A percentile compares a stretch with the other conserved stretches of the same genome.
Evolutionary conservation across 2,113 vertebrate genomes (phyloP).

Genomic region (Seriola rivoliana): DNA sequence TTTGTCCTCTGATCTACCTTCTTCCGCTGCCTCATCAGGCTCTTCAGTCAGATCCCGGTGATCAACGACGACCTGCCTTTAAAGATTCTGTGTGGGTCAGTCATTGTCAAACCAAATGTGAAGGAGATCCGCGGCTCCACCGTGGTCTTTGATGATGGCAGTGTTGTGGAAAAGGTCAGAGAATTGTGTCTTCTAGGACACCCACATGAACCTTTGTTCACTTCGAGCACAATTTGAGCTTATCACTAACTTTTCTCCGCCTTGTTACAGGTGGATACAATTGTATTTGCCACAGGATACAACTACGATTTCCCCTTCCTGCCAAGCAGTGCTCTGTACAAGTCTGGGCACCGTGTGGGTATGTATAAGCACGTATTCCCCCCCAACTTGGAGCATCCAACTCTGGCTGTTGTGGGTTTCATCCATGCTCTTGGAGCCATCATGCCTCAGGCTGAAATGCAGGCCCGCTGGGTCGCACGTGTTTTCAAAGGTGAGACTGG

Average conservation of each 20-base stretch:
- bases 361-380: constrained; percentile 91
- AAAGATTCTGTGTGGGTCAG: constrained; percentile 87
- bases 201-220: background rate
- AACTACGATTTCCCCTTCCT: constrained; percentile 90
- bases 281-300: constrained; percentile 94
- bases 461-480: constrained; percentile 88
- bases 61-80: constrained; percentile 91
- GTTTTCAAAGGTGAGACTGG: constrained; percentile 88
- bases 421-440: constrained; percentile 89
- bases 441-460: constrained; percentile 92
- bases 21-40: constrained; percentile 39
- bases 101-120: constrained; percentile 89
- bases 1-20: too few species aligned
- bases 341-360: constrained; percentile 80
- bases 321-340: constrained; percentile 76
- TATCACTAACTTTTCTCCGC: background rate
- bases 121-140: constrained; percentile 86
- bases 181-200: background rate
- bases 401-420: constrained; percentile 91
- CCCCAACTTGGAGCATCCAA: constrained; percentile 86
- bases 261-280: constrained; percentile 81
- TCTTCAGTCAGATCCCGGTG: constrained; percentile 84
- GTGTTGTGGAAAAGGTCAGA: constrained; percentile 84
- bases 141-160: constrained; percentile 90
- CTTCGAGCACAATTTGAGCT: background rate